Evolutionary conservation across 2,113 vertebrate genomes (phyloP).

Genomic region (Geothlypis trichas): DNA sequence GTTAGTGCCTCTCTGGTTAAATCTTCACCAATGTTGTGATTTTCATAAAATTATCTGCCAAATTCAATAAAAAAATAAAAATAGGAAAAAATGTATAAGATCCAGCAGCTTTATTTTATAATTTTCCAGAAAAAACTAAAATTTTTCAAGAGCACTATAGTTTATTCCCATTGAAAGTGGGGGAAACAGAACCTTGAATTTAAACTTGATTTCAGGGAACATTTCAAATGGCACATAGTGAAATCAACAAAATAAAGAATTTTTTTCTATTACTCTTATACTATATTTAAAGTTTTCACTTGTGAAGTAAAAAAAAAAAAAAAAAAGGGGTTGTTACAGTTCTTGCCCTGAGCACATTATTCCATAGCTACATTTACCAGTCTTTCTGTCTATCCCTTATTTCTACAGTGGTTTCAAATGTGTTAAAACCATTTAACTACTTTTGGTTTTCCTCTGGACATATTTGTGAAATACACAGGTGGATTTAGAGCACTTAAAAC

Average conservation of each 20-base stretch:
- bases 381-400: background rate
- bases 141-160: background rate
- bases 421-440: conserved; percentile 2
- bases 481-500: conserved; percentile 37
- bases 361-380: background rate
- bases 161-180: background rate
- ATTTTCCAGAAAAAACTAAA: background rate
- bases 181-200: background rate
- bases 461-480: conserved; percentile 4
- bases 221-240: background rate
- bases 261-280: background rate
- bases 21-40: background rate
- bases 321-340: background rate
- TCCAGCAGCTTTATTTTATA: background rate
- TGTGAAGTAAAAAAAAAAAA: background rate
- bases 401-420: background rate
- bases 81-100: accelerated
- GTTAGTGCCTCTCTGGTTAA: background rate
- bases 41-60: background rate
- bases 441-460: background rate
- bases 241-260: background rate
- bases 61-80: background rate
- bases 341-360: background rate
- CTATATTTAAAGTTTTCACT: background rate
- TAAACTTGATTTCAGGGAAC: background rate